Evolutionary conservation across 2,113 vertebrate species (phyloP), one percentile per base, ranked within the genome.

Genomic region (Plecturocebus donacophilus): DNA sequence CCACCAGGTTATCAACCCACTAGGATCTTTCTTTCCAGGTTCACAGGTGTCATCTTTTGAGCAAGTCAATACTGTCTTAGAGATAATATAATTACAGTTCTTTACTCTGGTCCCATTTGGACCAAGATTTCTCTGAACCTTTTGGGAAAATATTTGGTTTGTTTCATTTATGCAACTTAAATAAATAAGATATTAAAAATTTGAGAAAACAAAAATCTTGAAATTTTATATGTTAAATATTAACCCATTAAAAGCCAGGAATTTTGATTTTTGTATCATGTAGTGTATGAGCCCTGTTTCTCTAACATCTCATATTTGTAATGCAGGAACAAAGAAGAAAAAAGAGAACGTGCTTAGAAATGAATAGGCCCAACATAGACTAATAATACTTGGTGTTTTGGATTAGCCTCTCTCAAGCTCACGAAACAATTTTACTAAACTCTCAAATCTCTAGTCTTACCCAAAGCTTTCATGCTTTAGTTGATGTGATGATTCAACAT

Each of bases 401-500:
- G 35, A 76, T 61, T 61, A 83, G 17, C 19, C 4, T 87, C 47
- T 80, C 54, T 71, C 38, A 88, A 12, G 35, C 47, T 90, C 66
- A 66, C 38, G 42, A 87, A 90, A 66, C 30, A 27, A 75, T 64
- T 93, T 83, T 86, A 82, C 70, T 61, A 56, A 80, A 47, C 17
- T 84, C 11, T 73, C 25, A 42, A 68, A 89, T 90, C 81, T 70
- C 13, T 17, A 20, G 75, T 11, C 88, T 95, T 84, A 68, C 27
- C 58, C 42, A 70, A 49, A 8, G 70, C 68, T 52, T 52, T 73
- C 47, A 68, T 25, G 73, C 17, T 61, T 47, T 42, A 30, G 32
- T 70, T 61, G 68, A 54, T 21, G 32, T 52, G 30, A 80, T 64
- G 93, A 75, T 32, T 94, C 93, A 96, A 70, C n/a, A 85, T 79